Conservation (phyloP, 2,888 invertebrate genomes). For the Chironomus tentans region DNA sequence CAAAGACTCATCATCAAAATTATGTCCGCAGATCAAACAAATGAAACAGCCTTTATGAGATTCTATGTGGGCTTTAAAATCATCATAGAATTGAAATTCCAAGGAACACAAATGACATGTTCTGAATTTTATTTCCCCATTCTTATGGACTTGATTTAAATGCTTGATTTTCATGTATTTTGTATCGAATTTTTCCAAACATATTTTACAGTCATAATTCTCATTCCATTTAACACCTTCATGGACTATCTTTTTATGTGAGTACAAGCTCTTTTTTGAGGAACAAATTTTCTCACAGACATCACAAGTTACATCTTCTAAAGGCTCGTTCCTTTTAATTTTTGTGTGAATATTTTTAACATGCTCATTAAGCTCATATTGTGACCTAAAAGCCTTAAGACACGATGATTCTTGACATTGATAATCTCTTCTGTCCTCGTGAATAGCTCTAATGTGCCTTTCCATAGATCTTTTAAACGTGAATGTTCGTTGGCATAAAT, state of each 20-base stretch:
- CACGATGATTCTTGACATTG: background rate
- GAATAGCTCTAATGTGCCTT: slow-evolving; percentile 3
- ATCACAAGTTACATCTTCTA: slow-evolving; percentile 1
- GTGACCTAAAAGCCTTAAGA: background rate
- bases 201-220: background rate
- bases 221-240: background rate
- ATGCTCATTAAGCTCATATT: slow-evolving; percentile 2
- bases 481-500: background rate
- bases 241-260: background rate
- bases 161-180: slow-evolving; percentile 9
- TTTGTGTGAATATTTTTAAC: background rate
- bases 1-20: background rate
- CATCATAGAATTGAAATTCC: background rate
- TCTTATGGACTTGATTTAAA: background rate
- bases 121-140: background rate
- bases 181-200: background rate
- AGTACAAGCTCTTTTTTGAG: background rate
- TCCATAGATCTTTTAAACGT: background rate
- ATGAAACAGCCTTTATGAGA: background rate
- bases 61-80: background rate
- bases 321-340: background rate
- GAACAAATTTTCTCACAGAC: slow-evolving; percentile 9
- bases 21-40: background rate
- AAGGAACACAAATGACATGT: background rate
- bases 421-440: slow-evolving; percentile 4